phyloP scores from a whole-genome alignment of 2,888 invertebrate species.

The Charanyca ferruginea region DNA sequence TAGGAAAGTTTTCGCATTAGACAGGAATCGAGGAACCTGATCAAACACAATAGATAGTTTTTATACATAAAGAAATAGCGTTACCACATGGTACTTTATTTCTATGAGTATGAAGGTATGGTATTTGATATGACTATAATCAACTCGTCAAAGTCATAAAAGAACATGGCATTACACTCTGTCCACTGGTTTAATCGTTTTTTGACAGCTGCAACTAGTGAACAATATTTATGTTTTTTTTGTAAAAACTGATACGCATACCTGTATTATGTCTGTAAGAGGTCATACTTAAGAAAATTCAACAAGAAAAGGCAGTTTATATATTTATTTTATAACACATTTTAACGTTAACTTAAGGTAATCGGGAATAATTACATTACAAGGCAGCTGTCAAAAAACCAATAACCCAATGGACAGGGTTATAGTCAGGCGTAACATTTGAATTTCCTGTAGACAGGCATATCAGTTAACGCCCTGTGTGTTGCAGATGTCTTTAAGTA shows the following conservation, averaged over 20 bases:
- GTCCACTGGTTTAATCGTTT: no score
- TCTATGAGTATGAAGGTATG: slow-evolving; percentile 7
- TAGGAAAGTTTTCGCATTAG: slow-evolving; percentile 55
- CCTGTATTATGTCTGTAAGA: no score
- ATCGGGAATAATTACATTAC: no score
- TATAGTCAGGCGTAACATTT: background rate
- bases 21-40: slow-evolving; percentile 1
- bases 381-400: no score
- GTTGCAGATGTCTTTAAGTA: background rate
- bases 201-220: no score
- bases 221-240: no score
- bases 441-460: background rate
- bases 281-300: no score
- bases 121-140: background rate
- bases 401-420: no score
- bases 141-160: slow-evolving; percentile 8
- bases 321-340: no score
- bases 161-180: background rate
- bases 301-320: no score
- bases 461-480: background rate
- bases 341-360: no score
- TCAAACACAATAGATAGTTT: slow-evolving; percentile 30
- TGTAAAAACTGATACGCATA: no score
- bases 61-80: slow-evolving; percentile 3
- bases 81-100: background rate